These are phyloP conservation scores for Sinelater perroti DNA, from an alignment of 2,888 invertebrate species.

Conservation along the genomic window DNA sequence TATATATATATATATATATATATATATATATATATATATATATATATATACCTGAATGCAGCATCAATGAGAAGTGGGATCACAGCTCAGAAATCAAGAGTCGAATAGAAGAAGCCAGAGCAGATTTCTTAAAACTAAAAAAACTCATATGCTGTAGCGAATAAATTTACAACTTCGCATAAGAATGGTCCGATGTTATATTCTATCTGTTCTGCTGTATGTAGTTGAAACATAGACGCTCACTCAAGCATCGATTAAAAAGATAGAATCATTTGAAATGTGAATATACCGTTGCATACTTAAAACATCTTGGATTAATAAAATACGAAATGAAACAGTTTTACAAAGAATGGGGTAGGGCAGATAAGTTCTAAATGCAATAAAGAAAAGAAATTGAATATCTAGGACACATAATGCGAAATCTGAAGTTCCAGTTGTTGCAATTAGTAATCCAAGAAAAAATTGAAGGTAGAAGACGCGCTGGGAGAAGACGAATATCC, in stretches of 20 bases:
- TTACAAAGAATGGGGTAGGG: constrained; percentile 2
- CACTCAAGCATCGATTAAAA: constrained; percentile 6
- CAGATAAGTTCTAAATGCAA: constrained; percentile 1
- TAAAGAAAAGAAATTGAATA: constrained; percentile 6
- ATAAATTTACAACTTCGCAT: no score
- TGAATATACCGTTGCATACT: constrained; percentile 4
- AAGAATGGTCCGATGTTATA: no score
- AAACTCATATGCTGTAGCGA: constrained; percentile 4
- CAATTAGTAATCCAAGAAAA: constrained; percentile 18
- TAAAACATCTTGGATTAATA: constrained; percentile 4
- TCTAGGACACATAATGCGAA: neutral
- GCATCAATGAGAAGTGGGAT: constrained; percentile 11
- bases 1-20: no score
- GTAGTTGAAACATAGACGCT: constrained; percentile 18
- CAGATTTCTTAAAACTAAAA: neutral
- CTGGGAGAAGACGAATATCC: constrained; percentile 14
- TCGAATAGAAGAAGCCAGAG: constrained; percentile 4
- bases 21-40: no score
- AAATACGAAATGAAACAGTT: constrained; percentile 4
- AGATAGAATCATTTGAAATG: constrained; percentile 11
- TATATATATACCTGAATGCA: neutral
- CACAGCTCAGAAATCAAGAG: constrained; percentile 1
- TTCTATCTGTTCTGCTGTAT: constrained; percentile 11
- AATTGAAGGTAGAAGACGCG: constrained; percentile 9
- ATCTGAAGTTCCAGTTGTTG: constrained; percentile 16